Conservation (phyloP, 2,797 vertebrate genomes). For the Melanotaenia maccullochi region DNA sequence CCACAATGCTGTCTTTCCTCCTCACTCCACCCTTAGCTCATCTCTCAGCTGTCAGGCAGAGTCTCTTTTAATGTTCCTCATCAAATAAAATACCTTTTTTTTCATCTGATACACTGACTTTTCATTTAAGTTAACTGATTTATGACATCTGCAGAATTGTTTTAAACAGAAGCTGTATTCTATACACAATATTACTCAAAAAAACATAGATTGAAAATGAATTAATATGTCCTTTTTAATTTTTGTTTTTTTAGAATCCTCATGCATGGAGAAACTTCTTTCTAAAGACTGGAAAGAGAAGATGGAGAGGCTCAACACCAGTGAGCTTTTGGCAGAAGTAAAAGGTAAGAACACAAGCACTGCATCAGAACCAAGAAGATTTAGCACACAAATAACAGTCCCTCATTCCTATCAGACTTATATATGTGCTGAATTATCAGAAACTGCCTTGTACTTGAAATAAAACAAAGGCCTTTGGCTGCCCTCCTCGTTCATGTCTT, state of each 20-base stretch:
- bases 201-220: slow-evolving; percentile 10
- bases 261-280: slow-evolving; percentile 95
- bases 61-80: slow-evolving; percentile 65
- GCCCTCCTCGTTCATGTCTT: slow-evolving; percentile 65
- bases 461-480: slow-evolving; percentile 74
- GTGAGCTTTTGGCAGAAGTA: slow-evolving; percentile 94
- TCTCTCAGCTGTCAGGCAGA: slow-evolving; percentile 54
- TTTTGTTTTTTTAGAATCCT: slow-evolving; percentile 83
- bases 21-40: slow-evolving; percentile 60
- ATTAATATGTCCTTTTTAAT: neutral
- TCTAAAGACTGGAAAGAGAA: slow-evolving; percentile 99
- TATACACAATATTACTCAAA: neutral
- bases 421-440: slow-evolving; percentile 64
- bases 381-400: slow-evolving; percentile 34
- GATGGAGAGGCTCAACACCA: slow-evolving; percentile 96
- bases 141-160: slow-evolving; percentile 12
- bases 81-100: slow-evolving; percentile 54
- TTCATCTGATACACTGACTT: slow-evolving; percentile 30
- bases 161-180: slow-evolving; percentile 3
- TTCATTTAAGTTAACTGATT: slow-evolving; percentile 35
- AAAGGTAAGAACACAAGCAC: slow-evolving; percentile 86
- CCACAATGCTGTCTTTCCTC: slow-evolving; percentile 71
- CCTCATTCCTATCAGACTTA: slow-evolving; percentile 60
- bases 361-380: slow-evolving; percentile 8
- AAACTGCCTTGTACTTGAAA: slow-evolving; percentile 64